These are phyloP conservation scores for Alfaro cultratus DNA, from an alignment of 2,797 vertebrate species.

Conservation along the genomic window DNA sequence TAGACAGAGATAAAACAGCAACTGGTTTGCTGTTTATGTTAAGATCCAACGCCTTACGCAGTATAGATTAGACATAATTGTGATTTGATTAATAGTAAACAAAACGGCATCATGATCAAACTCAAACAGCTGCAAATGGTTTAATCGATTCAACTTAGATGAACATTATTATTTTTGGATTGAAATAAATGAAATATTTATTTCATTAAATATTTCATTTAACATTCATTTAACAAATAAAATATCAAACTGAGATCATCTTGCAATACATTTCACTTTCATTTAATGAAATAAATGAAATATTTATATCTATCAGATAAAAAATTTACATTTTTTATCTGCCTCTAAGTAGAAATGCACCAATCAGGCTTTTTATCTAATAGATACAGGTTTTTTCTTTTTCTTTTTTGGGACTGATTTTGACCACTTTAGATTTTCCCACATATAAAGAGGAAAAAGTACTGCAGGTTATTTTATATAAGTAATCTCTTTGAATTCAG, in stretches of 20 bases:
- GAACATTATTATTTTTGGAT: not conserved
- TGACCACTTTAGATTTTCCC: not conserved
- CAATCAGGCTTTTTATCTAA: not conserved
- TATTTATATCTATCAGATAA: too few species aligned
- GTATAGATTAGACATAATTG: conserved; percentile 6
- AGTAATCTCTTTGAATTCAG: not conserved
- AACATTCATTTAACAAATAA: too few species aligned
- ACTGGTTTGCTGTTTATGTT: conserved; percentile 2
- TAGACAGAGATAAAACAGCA: not conserved
- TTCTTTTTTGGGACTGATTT: not conserved
- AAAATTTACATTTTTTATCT: not conserved
- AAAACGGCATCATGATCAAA: not conserved
- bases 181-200: too few species aligned
- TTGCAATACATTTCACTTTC: too few species aligned
- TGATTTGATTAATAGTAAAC: conserved; percentile 7
- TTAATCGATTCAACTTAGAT: conserved; percentile 21
- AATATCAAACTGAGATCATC: too few species aligned
- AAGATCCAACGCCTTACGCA: not conserved
- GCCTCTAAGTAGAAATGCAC: not conserved
- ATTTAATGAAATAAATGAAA: too few species aligned
- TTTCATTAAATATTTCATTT: too few species aligned
- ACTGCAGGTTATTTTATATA: not conserved
- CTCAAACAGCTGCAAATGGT: not conserved
- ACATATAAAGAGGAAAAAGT: not conserved
- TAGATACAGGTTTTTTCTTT: not conserved